Evolutionary conservation across 2,888 invertebrate species (phyloP).

Genomic region (Pogonocherus hispidulus): DNA sequence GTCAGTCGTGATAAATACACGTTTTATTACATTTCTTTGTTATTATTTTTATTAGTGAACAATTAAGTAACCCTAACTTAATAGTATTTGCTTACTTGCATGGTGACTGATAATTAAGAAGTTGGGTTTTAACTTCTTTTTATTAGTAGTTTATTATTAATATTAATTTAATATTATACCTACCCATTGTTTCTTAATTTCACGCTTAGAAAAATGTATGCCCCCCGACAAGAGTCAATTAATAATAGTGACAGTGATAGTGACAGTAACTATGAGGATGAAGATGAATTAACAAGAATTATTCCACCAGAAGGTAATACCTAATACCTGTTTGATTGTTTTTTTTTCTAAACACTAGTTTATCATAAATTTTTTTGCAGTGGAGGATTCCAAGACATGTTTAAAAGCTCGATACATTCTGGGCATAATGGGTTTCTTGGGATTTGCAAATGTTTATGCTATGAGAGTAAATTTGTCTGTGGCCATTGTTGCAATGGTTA

Average conservation of each 20-base stretch:
- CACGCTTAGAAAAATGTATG: slow-evolving; percentile 46
- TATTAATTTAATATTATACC: no score
- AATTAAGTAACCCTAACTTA: neutral
- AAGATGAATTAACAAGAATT: slow-evolving; percentile 66
- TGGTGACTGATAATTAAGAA: no score
- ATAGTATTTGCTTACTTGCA: neutral
- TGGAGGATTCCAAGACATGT: slow-evolving; percentile 77
- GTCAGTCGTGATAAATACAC: no score
- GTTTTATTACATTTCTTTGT: slow-evolving; percentile 18
- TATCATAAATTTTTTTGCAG: slow-evolving; percentile 56
- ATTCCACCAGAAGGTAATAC: slow-evolving; percentile 66
- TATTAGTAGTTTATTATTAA: neutral
- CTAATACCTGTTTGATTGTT: no score
- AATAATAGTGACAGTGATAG: slow-evolving; percentile 54
- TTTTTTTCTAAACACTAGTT: neutral
- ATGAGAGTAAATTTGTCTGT: slow-evolving; percentile 93
- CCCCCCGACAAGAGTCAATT: slow-evolving; percentile 45
- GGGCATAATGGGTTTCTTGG: slow-evolving; percentile 88
- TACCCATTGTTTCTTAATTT: slow-evolving; percentile 7
- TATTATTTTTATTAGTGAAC: neutral
- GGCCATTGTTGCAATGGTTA: slow-evolving; percentile 96
- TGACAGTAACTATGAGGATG: slow-evolving; percentile 60
- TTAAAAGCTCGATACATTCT: slow-evolving; percentile 83
- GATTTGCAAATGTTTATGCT: slow-evolving; percentile 90
- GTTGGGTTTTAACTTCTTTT: no score